A percentile compares a stretch with the other conserved stretches of the same genome.
phyloP scores from a whole-genome alignment of 92 coral and sea anemone species.

The Nematostella vectensis region DNA sequence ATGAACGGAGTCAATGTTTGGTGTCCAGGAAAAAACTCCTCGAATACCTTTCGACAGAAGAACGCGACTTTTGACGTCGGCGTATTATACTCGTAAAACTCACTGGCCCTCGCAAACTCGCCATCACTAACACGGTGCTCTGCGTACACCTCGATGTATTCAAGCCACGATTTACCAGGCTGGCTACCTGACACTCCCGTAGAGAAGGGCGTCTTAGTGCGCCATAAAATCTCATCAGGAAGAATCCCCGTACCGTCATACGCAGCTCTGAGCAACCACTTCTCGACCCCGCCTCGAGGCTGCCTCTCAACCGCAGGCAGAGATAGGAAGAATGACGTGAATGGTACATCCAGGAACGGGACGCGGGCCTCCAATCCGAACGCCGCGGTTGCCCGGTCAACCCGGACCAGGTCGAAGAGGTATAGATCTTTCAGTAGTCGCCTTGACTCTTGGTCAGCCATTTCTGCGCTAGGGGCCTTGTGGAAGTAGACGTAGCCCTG shows the following conservation, averaged over 20 bases:
- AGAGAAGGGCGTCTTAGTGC: slow-evolving; percentile 49
- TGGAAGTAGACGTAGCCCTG: slow-evolving; percentile 45
- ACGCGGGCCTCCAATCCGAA: slow-evolving; percentile 39
- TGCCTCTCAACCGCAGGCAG: slow-evolving; percentile 36
- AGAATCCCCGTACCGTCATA: slow-evolving; percentile 34
- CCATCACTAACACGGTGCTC: slow-evolving; percentile 35
- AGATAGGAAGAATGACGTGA: slow-evolving; percentile 36
- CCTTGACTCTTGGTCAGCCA: slow-evolving; percentile 44
- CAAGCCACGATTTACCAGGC: slow-evolving; percentile 43
- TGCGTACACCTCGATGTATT: slow-evolving; percentile 31
- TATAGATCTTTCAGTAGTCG: slow-evolving; percentile 35
- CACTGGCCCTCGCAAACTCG: slow-evolving; percentile 40
- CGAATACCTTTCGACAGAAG: slow-evolving; percentile 48
- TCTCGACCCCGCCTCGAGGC: slow-evolving; percentile 37
- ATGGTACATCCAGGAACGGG: slow-evolving; percentile 35
- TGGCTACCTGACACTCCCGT: slow-evolving; percentile 29
- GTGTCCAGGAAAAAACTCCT: slow-evolving; percentile 40
- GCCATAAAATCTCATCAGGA: slow-evolving; percentile 55
- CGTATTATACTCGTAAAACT: slow-evolving; percentile 37
- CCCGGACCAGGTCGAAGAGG: slow-evolving; percentile 37
- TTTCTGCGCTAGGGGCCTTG: slow-evolving; percentile 39
- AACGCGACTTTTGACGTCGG: slow-evolving; percentile 57
- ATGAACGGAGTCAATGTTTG: neutral
- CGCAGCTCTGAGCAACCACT: slow-evolving; percentile 51
- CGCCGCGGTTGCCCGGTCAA: slow-evolving; percentile 42